Conservation (phyloP, 2,888 invertebrate species). For the Herminia tarsipennalis region DNA sequence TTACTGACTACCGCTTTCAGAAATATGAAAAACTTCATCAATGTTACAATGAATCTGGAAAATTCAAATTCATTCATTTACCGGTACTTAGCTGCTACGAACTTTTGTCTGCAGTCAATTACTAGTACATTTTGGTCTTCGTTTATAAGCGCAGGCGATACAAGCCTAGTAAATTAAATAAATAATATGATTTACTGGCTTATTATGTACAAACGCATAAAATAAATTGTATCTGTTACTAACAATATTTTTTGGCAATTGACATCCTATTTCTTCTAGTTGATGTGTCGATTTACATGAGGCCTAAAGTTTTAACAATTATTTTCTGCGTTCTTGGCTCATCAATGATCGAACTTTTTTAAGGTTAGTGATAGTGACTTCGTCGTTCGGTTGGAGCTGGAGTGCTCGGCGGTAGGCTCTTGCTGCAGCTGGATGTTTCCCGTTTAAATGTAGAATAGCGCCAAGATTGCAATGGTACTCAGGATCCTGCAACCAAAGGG, state of each 20-base stretch:
- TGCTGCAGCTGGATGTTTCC: slow-evolving; percentile 95
- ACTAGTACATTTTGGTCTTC: slow-evolving; percentile 32
- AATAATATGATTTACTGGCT: slow-evolving; percentile 27
- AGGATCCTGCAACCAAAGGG: slow-evolving; percentile 88
- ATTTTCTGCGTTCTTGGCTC: slow-evolving; percentile 69
- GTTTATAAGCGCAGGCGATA: slow-evolving; percentile 36
- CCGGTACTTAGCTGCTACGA: slow-evolving; percentile 18
- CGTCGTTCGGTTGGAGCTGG: slow-evolving; percentile 94
- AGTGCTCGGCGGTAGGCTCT: slow-evolving; percentile 94
- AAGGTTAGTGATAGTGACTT: slow-evolving; percentile 95
- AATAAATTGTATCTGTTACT: slow-evolving; percentile 48
- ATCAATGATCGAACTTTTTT: slow-evolving; percentile 82
- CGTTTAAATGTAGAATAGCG: slow-evolving; percentile 97
- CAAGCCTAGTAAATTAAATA: slow-evolving; percentile 20
- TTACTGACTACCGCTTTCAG: slow-evolving; percentile 27
- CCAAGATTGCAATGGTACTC: slow-evolving; percentile 97
- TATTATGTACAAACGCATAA: slow-evolving; percentile 47
- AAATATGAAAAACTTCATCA: slow-evolving; percentile 19
- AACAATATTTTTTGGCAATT: slow-evolving; percentile 75
- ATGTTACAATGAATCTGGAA: slow-evolving; percentile 14
- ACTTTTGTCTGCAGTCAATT: slow-evolving; percentile 7
- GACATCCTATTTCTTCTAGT: slow-evolving; percentile 64
- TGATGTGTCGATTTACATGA: slow-evolving; percentile 38
- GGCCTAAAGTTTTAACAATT: slow-evolving; percentile 35
- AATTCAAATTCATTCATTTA: slow-evolving; percentile 21